Conservation (phyloP, 2,888 invertebrate species). For the Cordilura impudica region DNA sequence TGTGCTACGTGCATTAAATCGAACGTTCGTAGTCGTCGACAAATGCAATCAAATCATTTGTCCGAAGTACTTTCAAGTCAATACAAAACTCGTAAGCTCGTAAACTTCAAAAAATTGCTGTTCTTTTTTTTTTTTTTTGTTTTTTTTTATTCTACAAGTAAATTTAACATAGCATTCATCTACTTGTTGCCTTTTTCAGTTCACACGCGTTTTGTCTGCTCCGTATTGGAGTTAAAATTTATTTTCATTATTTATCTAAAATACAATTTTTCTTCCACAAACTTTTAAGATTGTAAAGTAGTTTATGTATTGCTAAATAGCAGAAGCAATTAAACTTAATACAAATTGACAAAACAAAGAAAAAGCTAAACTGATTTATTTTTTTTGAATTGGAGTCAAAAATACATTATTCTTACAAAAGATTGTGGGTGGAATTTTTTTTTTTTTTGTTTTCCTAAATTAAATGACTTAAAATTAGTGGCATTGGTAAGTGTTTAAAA, state of each 20-base stretch:
- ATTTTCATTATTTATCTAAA: conserved; percentile 37
- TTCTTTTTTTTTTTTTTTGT: too few relatives aligned
- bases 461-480: not conserved
- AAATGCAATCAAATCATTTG: conserved; percentile 35
- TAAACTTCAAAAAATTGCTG: too few relatives aligned
- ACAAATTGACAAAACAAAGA: not conserved
- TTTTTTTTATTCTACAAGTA: too few relatives aligned
- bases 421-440: not conserved
- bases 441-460: not conserved
- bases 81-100: not conserved
- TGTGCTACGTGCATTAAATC: conserved; percentile 45
- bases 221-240: conserved; percentile 44
- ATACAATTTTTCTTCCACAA: conserved; percentile 2
- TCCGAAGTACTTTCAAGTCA: not conserved
- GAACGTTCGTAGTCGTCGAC: conserved; percentile 9
- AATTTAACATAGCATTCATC: too few relatives aligned
- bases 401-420: too few relatives aligned
- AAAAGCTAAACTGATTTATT: not conserved
- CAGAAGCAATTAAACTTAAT: conserved; percentile 39
- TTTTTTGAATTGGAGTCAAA: too few relatives aligned
- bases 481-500: too few relatives aligned
- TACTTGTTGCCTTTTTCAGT: conserved; percentile 14
- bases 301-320: not conserved
- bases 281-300: not conserved
- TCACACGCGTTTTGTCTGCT: conserved; percentile 59